Conservation (phyloP, 2,797 vertebrate species). For the Tragelaphus oryx region DNA sequence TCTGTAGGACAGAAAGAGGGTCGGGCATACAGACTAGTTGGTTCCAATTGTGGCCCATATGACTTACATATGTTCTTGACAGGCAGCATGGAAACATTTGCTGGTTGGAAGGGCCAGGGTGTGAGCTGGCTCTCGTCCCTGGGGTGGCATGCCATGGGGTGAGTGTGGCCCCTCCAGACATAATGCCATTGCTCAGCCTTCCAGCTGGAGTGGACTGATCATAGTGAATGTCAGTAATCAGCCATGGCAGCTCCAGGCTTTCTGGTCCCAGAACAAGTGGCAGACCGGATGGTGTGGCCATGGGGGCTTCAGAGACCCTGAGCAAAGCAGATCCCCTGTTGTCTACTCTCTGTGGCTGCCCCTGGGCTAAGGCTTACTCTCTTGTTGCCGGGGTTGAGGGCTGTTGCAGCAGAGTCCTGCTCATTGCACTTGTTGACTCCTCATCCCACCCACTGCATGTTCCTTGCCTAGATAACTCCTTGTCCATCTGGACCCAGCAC, state of each 20-base stretch:
- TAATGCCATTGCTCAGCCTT: background rate
- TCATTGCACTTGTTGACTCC: fast-evolving
- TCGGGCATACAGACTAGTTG: background rate
- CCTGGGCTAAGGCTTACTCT: background rate
- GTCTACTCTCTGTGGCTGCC: background rate
- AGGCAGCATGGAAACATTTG: background rate
- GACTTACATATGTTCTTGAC: background rate
- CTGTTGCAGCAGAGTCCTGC: background rate
- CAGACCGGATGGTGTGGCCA: background rate
- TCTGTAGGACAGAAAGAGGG: background rate
- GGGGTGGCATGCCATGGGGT: background rate
- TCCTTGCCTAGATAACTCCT: background rate
- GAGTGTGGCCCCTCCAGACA: background rate
- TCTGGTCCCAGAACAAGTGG: background rate
- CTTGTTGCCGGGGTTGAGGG: background rate
- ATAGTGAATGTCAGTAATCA: background rate
- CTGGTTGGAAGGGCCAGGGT: background rate
- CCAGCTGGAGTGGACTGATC: background rate
- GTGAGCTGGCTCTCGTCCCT: background rate
- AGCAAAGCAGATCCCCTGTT: background rate
- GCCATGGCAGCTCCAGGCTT: background rate
- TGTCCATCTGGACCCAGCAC: background rate
- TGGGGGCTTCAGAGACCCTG: background rate
- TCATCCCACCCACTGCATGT: fast-evolving
- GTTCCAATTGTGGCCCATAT: background rate